Base-by-base conservation (phyloP, 2,797 vertebrate genomes). In the Onychomys arenicola region DNA sequence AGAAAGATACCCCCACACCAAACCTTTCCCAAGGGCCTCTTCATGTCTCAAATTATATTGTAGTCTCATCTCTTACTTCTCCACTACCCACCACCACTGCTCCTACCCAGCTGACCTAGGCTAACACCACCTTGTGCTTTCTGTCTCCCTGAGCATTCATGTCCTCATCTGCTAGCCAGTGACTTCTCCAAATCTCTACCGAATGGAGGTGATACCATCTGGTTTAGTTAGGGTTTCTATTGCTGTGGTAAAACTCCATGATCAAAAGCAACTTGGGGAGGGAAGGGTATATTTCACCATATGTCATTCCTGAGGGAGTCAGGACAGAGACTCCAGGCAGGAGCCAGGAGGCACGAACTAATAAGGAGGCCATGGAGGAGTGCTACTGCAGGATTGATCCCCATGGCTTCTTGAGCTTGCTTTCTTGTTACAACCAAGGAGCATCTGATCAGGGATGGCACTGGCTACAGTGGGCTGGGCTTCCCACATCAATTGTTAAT, bases 121-220 rank as follows among this genome's bases (percentile, higher is more conserved):
- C 3, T 19, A 32, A 46, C 8, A 3, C 10, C 0, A 1, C 27
- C 32, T 59, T 17, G 0, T 34, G 23, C 3, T 13, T 91, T 75
- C 59, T 52, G 25, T 5, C 8, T 61, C 76, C 10, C 1, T 10
- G 29, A n/a, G 25, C 19, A 27, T n/a, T 78, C 4, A 12, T 0
- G 3, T 16, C 75, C 43, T 87, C 61, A 71, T 16, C 69, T 71
- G 5, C 32, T 46, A 55, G 37, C 75, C 14, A 83, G 63, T 27
- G 29, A 46, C 57, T 37, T 75, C 40, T 83, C 69, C 1, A 11
- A 80, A 46, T 32, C 84, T 83, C 49, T 75, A 59, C 92, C 27
- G 63, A 87, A 88, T 32, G 43, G 59, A 84, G 57, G 16, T 9
- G 13, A 69, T 85, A n/a, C 25, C n/a, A 9, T 86, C 43, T 69